These are phyloP conservation scores for Cairina moschata DNA, from an alignment of 2,113 vertebrate species.

Conservation along the genomic window DNA sequence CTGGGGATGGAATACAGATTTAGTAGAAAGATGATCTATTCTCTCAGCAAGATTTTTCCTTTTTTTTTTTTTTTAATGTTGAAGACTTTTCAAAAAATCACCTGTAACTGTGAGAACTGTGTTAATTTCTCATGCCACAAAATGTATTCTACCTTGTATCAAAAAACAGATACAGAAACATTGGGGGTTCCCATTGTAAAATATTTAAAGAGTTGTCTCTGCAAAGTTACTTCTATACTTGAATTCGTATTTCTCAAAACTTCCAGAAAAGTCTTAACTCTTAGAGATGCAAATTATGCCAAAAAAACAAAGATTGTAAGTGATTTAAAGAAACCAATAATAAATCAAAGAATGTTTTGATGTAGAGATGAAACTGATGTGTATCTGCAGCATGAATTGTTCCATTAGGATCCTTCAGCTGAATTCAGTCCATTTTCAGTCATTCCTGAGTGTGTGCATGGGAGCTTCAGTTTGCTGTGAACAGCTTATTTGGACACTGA, in stretches of 20 bases:
- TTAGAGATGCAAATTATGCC: not conserved
- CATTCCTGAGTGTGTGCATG: fast-evolving
- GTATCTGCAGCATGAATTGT: not conserved
- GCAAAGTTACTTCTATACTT: not conserved
- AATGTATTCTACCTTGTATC: not conserved
- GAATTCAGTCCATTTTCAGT: not conserved
- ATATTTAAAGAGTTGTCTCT: not conserved
- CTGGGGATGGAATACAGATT: not conserved
- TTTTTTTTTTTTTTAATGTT: no score
- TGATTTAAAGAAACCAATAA: not conserved
- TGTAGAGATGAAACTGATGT: not conserved
- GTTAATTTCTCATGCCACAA: not conserved
- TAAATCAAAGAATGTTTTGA: not conserved
- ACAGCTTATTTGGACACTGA: not conserved
- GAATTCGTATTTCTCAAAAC: not conserved
- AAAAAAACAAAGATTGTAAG: not conserved
- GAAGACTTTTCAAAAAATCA: not conserved
- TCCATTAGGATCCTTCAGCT: not conserved
- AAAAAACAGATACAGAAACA: not conserved
- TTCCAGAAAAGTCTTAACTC: not conserved
- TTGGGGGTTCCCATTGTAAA: not conserved
- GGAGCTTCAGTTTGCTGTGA: not conserved
- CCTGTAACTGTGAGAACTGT: not conserved
- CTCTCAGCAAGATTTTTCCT: not conserved
- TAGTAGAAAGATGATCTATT: not conserved